These are phyloP conservation scores for Colletes gigas DNA, from an alignment of 1,140 invertebrate species.

Conservation along the genomic window DNA sequence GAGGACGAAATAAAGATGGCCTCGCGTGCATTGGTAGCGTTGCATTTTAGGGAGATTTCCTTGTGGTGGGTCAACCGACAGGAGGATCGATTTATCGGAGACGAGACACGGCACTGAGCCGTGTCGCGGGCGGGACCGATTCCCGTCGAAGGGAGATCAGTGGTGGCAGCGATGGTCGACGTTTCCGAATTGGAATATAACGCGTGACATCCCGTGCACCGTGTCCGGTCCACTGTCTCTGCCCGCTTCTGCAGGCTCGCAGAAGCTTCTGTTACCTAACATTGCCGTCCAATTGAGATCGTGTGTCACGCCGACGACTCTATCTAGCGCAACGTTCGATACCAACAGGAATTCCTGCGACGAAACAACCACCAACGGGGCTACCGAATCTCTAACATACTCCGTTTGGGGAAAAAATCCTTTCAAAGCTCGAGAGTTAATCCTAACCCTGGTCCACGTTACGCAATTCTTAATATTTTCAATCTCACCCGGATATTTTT, in stretches of 20 bases:
- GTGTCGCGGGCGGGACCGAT: conserved; percentile 20
- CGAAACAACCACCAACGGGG: too few relatives aligned
- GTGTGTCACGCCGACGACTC: conserved; percentile 51
- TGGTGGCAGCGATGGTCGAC: conserved; percentile 31
- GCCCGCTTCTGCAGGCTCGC: conserved; percentile 26
- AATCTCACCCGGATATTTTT: too few relatives aligned
- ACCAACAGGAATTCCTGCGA: not conserved
- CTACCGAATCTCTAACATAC: too few relatives aligned
- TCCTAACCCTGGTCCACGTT: too few relatives aligned
- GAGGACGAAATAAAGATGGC: too few relatives aligned
- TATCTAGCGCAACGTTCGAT: conserved; percentile 34
- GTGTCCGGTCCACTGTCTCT: not conserved
- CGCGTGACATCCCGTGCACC: conserved; percentile 13
- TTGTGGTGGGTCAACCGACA: not conserved
- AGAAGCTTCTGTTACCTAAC: conserved; percentile 41
- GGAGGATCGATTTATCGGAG: conserved; percentile 12
- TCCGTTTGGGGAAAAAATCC: too few relatives aligned
- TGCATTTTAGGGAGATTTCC: not conserved
- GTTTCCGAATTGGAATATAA: conserved; percentile 62
- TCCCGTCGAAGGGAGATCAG: conserved; percentile 47
- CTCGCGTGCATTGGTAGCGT: not conserved
- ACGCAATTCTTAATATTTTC: too few relatives aligned
- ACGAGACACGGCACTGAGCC: not conserved
- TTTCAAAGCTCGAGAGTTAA: too few relatives aligned
- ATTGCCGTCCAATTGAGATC: conserved; percentile 51